Conservation (phyloP, 2,888 invertebrate species). For the Epinotia ramella region DNA sequence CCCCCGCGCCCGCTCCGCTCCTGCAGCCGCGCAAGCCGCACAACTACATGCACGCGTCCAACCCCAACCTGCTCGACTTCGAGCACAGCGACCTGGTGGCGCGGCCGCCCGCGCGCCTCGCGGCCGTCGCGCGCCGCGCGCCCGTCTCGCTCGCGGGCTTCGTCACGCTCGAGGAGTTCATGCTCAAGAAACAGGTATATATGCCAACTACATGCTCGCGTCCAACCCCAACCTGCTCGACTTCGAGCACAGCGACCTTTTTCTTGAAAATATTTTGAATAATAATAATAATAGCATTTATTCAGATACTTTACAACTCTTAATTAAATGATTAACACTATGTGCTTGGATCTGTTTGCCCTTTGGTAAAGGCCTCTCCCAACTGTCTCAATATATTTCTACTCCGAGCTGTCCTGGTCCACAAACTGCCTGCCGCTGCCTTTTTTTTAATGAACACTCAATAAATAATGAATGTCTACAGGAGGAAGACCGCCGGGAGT, state of each 20-base stretch:
- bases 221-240: conserved; percentile 12
- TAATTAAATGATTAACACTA: too few species aligned
- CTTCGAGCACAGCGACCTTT: too few species aligned
- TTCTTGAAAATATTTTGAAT: too few species aligned
- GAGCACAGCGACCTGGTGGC: conserved; percentile 58
- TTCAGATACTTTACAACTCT: too few species aligned
- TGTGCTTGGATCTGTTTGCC: too few species aligned
- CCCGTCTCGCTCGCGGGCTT: conserved; percentile 82
- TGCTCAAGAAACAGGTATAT: conserved; percentile 89
- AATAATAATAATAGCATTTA: too few species aligned
- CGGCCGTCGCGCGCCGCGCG: conserved; percentile 61
- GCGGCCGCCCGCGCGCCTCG: conserved; percentile 54
- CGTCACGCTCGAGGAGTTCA: conserved; percentile 91
- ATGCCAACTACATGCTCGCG: conserved; percentile 52
- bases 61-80: conserved; percentile 10
- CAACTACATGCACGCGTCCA: conserved; percentile 50
- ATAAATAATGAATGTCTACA: conserved; percentile 62
- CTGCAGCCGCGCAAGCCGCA: conserved; percentile 35
- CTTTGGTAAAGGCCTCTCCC: too few species aligned
- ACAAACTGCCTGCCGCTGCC: too few species aligned
- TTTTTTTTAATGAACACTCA: too few species aligned
- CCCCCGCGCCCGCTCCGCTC: conserved; percentile 22
- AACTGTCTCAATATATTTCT: too few species aligned
- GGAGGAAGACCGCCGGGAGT: conserved; percentile 81
- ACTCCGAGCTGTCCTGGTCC: too few species aligned